Conservation (phyloP, 2,113 vertebrate species). For the Rhabdomys dilectus region DNA sequence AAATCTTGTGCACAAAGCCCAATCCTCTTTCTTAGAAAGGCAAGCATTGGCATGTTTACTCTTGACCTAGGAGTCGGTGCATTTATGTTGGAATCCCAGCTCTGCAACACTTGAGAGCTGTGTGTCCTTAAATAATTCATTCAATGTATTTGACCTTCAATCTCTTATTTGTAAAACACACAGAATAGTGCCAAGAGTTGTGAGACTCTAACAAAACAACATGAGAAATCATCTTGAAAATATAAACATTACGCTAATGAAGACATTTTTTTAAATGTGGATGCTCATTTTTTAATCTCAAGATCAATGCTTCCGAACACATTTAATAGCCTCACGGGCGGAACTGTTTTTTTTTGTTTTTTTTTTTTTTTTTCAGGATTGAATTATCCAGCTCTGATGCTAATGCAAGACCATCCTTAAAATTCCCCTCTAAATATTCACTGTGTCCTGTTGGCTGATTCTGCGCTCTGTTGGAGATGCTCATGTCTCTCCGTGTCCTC, state of each 20-base stretch:
- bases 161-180: slow-evolving; percentile 32
- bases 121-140: slow-evolving; percentile 33
- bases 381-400: neutral
- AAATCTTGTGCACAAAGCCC: slow-evolving; percentile 23
- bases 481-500: neutral
- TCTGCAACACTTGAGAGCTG: neutral
- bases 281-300: slow-evolving; percentile 29
- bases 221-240: slow-evolving; percentile 47
- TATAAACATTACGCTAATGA: slow-evolving; percentile 23
- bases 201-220: slow-evolving; percentile 30
- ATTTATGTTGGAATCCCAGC: slow-evolving; percentile 34
- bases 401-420: neutral
- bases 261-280: slow-evolving; percentile 1
- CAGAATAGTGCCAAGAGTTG: neutral
- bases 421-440: neutral
- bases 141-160: slow-evolving; percentile 54
- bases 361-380: slow-evolving; percentile 17
- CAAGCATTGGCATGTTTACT: slow-evolving; percentile 25
- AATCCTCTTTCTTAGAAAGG: neutral
- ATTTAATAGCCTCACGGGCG: neutral
- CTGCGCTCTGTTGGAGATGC: neutral
- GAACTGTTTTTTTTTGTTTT: neutral
- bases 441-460: neutral
- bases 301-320: neutral
- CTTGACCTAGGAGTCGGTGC: slow-evolving; percentile 8